Evolutionary conservation across 2,113 vertebrate genomes (phyloP).

Genomic region (Sphaerodactylus townsendi): DNA sequence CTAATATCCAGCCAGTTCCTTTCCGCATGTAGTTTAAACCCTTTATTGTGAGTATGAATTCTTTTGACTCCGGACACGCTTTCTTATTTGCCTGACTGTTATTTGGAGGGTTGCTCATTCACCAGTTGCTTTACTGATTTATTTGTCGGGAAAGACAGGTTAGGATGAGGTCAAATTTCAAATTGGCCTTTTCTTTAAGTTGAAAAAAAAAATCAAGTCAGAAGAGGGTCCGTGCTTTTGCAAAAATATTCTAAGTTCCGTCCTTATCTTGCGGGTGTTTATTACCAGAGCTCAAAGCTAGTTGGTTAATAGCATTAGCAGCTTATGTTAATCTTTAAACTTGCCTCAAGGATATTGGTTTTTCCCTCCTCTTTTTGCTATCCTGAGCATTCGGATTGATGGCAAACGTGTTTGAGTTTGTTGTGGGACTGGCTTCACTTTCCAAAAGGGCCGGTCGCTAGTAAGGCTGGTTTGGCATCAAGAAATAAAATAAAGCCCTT

Average conservation of each 20-base stretch:
- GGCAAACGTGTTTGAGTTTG: conserved; percentile 59
- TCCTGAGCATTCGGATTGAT: neutral
- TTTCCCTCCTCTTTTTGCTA: conserved; percentile 22
- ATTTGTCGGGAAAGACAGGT: neutral
- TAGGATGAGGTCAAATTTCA: neutral
- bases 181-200: neutral
- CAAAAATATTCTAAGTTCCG: conserved; percentile 28
- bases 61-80: neutral
- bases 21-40: too few relatives aligned
- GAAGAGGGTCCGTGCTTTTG: neutral
- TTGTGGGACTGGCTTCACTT: neutral
- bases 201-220: neutral
- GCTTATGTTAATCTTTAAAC: conserved; percentile 78
- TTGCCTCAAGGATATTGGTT: conserved; percentile 29
- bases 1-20: too few relatives aligned
- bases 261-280: neutral
- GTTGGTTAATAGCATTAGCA: conserved; percentile 57
- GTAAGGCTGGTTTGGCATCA: rapidly evolving
- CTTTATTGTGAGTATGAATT: too few relatives aligned
- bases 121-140: neutral
- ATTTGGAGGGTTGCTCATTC: neutral
- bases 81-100: neutral
- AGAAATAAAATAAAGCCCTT: neutral
- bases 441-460: neutral
- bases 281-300: conserved; percentile 40